phyloP scores from a whole-genome alignment of 2,888 invertebrate species.

The Stenodema calcarata region DNA sequence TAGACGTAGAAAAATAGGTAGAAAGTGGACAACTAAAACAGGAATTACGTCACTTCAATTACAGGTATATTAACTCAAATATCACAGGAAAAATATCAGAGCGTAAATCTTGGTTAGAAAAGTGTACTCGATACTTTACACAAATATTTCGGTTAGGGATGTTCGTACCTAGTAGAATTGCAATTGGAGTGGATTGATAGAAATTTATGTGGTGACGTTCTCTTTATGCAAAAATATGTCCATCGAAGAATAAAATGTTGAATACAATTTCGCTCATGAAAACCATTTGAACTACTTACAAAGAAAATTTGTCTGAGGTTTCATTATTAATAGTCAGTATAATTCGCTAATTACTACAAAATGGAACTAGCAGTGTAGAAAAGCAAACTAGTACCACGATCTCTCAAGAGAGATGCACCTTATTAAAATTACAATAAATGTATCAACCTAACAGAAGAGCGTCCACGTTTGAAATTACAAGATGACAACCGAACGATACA shows the following conservation, averaged over 20 bases:
- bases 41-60: neutral
- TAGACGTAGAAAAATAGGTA: neutral
- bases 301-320: no score
- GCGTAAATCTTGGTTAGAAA: neutral
- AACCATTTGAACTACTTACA: no score
- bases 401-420: no score
- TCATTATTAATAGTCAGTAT: no score
- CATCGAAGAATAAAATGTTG: neutral
- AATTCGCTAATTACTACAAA: no score
- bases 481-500: no score
- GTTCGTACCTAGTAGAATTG: neutral
- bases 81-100: slow-evolving; percentile 32
- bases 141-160: neutral
- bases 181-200: neutral
- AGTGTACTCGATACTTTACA: neutral
- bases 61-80: slow-evolving; percentile 13
- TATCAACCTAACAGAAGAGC: no score
- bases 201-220: neutral
- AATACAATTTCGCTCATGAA: no score
- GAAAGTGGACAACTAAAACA: neutral
- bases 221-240: neutral
- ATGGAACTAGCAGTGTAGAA: no score
- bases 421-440: no score
- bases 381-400: no score
- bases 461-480: no score